These are phyloP conservation scores for Rhopalosiphum padi DNA, from an alignment of 1,140 invertebrate species.

Conservation along the genomic window DNA sequence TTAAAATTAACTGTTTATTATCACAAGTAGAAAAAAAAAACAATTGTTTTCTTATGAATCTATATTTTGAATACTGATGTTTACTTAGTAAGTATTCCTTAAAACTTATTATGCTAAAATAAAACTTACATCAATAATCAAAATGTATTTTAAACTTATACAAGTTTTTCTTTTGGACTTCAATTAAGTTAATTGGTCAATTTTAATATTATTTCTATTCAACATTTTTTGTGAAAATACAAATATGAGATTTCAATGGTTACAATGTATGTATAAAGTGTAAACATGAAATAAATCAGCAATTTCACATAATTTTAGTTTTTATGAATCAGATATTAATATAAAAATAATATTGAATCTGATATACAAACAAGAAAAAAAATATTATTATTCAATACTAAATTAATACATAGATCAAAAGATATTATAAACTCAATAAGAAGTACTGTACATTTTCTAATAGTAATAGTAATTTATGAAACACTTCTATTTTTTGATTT, in stretches of 20 bases:
- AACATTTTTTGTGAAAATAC: not conserved
- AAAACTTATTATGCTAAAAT: not conserved
- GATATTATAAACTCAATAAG: not conserved
- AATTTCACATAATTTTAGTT: not conserved
- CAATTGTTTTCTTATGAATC: not conserved
- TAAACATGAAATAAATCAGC: not conserved
- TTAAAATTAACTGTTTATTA: not conserved
- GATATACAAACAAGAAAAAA: not conserved
- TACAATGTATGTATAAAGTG: not conserved
- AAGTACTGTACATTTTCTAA: not conserved
- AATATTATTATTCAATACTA: not conserved
- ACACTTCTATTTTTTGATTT: conserved; percentile 41
- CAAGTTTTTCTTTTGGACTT: not conserved
- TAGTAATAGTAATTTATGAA: not conserved
- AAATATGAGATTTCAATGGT: not conserved
- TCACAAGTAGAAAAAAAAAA: not conserved
- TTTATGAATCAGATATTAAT: not conserved
- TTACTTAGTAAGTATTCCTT: not conserved
- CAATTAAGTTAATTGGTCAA: not conserved
- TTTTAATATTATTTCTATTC: not conserved
- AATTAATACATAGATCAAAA: not conserved
- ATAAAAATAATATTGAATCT: not conserved
- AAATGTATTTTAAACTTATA: not conserved
- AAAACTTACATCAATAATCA: not conserved
- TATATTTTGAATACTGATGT: not conserved